Conservation (phyloP, 1,140 invertebrate genomes). For the Lepidotrigona ventralis region DNA sequence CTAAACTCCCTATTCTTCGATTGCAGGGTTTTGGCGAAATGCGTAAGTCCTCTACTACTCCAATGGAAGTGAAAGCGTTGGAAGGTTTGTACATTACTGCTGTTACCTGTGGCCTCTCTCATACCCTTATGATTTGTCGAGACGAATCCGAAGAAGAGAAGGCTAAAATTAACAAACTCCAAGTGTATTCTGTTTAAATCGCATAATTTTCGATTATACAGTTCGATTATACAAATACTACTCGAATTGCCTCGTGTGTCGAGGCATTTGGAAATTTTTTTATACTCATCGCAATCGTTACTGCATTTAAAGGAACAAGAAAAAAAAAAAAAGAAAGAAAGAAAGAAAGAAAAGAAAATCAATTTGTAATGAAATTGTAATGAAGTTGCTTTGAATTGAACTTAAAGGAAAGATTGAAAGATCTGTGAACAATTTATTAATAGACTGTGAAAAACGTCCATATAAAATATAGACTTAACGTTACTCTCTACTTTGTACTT, state of each 20-base stretch:
- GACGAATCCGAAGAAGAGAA: constrained; percentile 85
- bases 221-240: constrained; percentile 5
- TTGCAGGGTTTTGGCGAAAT: constrained; percentile 92
- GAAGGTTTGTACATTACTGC: constrained; percentile 90
- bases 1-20: neutral
- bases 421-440: constrained; percentile 44
- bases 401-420: neutral
- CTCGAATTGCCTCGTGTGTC: constrained; percentile 6
- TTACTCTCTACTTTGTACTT: constrained; percentile 66
- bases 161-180: constrained; percentile 83
- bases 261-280: constrained; percentile 18
- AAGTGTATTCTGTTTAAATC: constrained; percentile 80
- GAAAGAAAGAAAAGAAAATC: neutral
- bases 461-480: constrained; percentile 59
- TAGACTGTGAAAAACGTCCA: constrained; percentile 63
- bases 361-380: constrained; percentile 14
- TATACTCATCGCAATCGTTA: constrained; percentile 20
- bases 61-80: constrained; percentile 93
- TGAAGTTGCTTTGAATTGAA: constrained; percentile 8
- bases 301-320: neutral
- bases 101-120: constrained; percentile 91
- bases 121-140: constrained; percentile 87
- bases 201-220: constrained; percentile 36
- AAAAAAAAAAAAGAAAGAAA: neutral
- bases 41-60: constrained; percentile 91